Conservation (phyloP, 1,140 invertebrate genomes). For the Panulirus ornatus region DNA sequence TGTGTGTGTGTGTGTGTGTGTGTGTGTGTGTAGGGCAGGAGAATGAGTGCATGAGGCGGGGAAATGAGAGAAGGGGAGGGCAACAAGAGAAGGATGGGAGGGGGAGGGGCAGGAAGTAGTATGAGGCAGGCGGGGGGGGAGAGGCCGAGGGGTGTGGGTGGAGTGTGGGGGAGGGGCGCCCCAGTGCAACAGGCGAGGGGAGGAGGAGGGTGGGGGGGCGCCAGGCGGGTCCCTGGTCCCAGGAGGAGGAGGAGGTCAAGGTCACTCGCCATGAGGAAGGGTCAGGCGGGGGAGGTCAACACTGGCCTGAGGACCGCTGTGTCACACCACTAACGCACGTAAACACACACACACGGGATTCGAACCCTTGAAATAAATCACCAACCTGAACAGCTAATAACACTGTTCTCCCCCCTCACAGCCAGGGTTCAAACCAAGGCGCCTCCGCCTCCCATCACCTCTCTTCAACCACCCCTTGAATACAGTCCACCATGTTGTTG, state of each 20-base stretch:
- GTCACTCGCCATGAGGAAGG: background rate
- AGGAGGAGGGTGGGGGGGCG: background rate
- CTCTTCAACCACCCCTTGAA: background rate
- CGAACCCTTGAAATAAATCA: too few species aligned
- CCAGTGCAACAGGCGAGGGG: background rate
- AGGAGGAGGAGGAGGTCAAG: background rate
- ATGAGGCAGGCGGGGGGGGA: background rate
- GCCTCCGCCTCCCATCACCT: background rate
- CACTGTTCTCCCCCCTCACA: background rate
- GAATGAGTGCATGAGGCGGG: too few species aligned
- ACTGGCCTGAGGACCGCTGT: too few species aligned
- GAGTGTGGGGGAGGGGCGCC: background rate
- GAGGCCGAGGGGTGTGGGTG: background rate
- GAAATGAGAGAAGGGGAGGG: too few species aligned
- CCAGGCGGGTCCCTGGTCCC: too few species aligned
- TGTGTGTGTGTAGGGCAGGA: too few species aligned
- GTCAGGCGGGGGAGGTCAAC: too few species aligned
- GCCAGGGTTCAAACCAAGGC: background rate
- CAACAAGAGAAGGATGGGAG: background rate
- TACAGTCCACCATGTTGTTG: background rate
- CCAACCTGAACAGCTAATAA: too few species aligned
- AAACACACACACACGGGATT: too few species aligned
- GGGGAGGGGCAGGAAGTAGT: background rate
- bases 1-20: too few species aligned
- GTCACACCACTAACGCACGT: too few species aligned